Base-by-base conservation (phyloP, 2,797 vertebrate genomes). In the Microctenopoma lineatum region DNA sequence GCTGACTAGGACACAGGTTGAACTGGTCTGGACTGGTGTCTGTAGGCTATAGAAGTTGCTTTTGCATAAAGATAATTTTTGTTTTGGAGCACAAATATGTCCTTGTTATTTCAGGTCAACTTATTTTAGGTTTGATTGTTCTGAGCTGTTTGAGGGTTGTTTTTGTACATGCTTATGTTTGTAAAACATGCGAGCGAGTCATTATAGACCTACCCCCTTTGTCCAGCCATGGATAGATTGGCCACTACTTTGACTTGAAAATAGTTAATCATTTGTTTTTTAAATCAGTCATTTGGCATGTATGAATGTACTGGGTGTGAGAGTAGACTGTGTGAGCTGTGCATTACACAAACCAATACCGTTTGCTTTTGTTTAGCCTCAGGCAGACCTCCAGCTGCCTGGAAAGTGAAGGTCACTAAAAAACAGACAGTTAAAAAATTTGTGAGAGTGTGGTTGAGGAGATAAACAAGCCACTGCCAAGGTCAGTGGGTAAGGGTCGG, bases 21-120 rank as follows among this genome's bases (percentile, higher is more conserved):
- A 66, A 69, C 66, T 18, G n/a, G 75, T 73, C 44, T 73, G 14
- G 46, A 73, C 77, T 69, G 34, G 57, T 54, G 45, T 38, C 46
- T 50, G 36, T 1, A 34, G 27, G 15, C 14, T 72, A 5, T 58
- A 47, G 44, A 73, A n/a, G 12, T 58, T 25, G 0, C 3, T 14
- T 25, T 55, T n/a, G 21, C 21, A 21, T 27, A 2, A 41, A 58
- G 26, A 34, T 12, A 2, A 6, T 8, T 25, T 38, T 62, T 59
- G 21, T 3, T 21, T 29, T 21, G 21, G 3, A 54, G 2, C 67
- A 53, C 14, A 59, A 39, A 16, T 18, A 52, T 13, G 34, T 56
- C 3, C 15, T 10, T 65, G 2, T 34, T 1, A 59, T 0, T 51
- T 70, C 3, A 39, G 25, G 3, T 48, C 1, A 47, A 36, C 10